Base-by-base conservation (phyloP, 2,113 vertebrate genomes). In the Pachyramphus minor region DNA sequence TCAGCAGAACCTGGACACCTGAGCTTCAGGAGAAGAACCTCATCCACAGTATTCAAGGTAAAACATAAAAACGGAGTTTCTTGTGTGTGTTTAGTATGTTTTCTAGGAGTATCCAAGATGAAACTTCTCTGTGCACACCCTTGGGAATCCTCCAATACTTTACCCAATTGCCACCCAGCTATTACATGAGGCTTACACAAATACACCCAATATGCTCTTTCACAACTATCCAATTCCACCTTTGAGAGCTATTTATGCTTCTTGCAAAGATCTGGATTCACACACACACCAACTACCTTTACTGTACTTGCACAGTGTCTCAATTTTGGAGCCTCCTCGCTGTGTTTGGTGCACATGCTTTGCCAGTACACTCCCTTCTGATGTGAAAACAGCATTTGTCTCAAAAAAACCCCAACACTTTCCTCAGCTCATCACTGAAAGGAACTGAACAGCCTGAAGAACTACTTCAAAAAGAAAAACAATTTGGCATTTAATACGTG, bases 51-150 rank as follows among this genome's bases (percentile, higher is more conserved):
- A 35, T 12, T 14, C 13, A 11, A 86, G 9, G 16, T 4, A 13
- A 16, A 87, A 64, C 11, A 60, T 45, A 56, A 82, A 33, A 87
- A n/a, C 0, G 0, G 35, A 89, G 14, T 4, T 21, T 42, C 12
- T 0, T 41, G 4, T 5, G 6, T 1, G 5, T 4, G 4, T 41
- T 58, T 11, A 24, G 19, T 9, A 4, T 12, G 7, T 41, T 84
- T 15, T 50, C 27, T 28, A 59, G 10, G 5, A 17, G 14, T 22
- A 27, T 13, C 21, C 50, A 74, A 44, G 33, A 52, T 27, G 5
- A 28, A 78, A 59, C 3, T 64, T 39, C 62, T 42, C 63, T 50
- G 9, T 19, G 44, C 10, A 39, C 2, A 8, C 6, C 11, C 23
- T 5, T 27, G 35, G 30, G 25, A 91, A 64, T 64, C 19, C 47